These are phyloP conservation scores for Phrynosoma platyrhinos DNA, from an alignment of 2,113 vertebrate species.

Conservation along the genomic window DNA sequence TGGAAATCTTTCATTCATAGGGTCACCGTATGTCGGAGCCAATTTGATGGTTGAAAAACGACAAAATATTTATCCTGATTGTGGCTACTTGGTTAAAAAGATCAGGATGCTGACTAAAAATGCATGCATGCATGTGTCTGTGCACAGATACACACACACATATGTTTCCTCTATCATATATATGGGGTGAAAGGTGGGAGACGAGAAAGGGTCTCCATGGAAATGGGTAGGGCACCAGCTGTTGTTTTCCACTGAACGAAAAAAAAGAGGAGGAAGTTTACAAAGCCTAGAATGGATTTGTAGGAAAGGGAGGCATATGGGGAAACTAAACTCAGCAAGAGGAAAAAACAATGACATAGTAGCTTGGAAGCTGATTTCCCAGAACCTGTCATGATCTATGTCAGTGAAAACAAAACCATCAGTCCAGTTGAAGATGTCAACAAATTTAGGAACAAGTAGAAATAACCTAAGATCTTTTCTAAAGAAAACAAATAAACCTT, in stretches of 20 bases:
- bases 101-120: neutral
- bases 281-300: neutral
- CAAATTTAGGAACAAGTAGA: neutral
- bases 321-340: accelerated
- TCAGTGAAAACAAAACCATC: neutral
- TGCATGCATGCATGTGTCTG: too few relatives aligned
- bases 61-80: too few relatives aligned
- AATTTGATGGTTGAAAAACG: too few relatives aligned
- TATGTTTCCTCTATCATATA: neutral
- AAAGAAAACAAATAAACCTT: too few relatives aligned
- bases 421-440: neutral
- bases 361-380: neutral
- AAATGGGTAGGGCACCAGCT: constrained; percentile 44
- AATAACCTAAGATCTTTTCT: neutral
- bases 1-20: too few relatives aligned
- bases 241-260: constrained; percentile 14
- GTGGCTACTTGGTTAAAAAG: neutral
- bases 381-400: accelerated
- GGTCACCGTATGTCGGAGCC: too few relatives aligned
- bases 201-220: constrained; percentile 1
- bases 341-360: accelerated
- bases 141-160: too few relatives aligned
- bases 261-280: constrained; percentile 31
- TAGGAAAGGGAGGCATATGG: neutral
- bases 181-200: neutral